A percentile compares a stretch with the other conserved stretches of the same genome.
Evolutionary conservation across 1,140 invertebrate genomes (phyloP).

Genomic region (Ctenoplectra terminalis): DNA sequence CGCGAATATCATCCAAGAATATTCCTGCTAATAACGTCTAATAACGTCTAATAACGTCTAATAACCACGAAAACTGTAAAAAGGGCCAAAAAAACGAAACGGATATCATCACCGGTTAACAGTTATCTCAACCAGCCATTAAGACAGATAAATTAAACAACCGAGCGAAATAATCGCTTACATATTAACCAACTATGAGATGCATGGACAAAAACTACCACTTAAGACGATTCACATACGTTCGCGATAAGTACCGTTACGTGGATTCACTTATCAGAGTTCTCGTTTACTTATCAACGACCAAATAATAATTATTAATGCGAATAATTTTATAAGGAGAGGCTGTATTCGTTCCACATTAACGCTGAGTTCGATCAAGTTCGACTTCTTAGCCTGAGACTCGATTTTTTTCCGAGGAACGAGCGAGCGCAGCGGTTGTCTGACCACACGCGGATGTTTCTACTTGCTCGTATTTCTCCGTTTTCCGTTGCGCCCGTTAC

Average conservation of each 20-base stretch:
- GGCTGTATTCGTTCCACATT: neutral
- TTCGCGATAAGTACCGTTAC: neutral
- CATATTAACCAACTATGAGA: neutral
- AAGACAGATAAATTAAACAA: too few relatives aligned
- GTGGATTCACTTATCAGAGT: neutral
- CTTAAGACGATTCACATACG: neutral
- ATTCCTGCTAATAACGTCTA: neutral
- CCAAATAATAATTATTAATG: neutral
- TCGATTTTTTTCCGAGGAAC: too few relatives aligned
- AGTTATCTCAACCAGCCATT: neutral
- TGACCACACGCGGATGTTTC: slow-evolving; percentile 48
- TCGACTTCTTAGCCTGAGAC: too few relatives aligned
- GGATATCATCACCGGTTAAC: neutral
- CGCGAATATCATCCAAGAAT: neutral
- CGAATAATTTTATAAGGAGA: too few relatives aligned
- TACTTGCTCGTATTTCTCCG: slow-evolving; percentile 34
- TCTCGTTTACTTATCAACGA: neutral
- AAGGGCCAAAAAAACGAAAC: neutral
- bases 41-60: neutral
- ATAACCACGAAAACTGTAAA: too few relatives aligned
- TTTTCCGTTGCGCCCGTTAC: neutral
- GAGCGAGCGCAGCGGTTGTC: neutral
- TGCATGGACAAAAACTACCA: neutral
- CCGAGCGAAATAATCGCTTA: too few relatives aligned
- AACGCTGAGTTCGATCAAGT: neutral